Evolutionary conservation across 2,797 vertebrate genomes (phyloP).

Genomic region (Lacerta viridis): DNA sequence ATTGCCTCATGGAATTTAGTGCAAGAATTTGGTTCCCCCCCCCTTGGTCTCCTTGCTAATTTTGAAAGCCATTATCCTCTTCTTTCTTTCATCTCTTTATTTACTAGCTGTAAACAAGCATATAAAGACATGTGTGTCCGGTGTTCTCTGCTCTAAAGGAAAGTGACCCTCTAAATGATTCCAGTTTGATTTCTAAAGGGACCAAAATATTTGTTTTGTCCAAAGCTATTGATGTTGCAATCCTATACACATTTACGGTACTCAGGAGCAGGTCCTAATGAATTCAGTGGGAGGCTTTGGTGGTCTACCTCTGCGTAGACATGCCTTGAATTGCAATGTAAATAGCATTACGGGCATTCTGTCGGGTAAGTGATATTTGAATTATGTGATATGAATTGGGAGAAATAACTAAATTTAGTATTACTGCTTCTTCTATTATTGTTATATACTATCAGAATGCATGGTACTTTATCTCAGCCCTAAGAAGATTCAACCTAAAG

Average conservation of each 20-base stretch:
- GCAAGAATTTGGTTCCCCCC: slow-evolving; percentile 23
- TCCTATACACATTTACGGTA: not conserved
- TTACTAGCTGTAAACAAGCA: slow-evolving; percentile 1
- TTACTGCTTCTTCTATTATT: not conserved
- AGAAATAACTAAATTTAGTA: not conserved
- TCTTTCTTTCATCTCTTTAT: slow-evolving; percentile 6
- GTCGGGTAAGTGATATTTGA: too few species aligned
- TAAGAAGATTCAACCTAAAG: not conserved
- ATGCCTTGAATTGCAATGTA: not conserved
- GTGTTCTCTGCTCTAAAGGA: not conserved
- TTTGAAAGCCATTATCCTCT: slow-evolving; percentile 6
- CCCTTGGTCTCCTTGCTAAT: slow-evolving; percentile 9
- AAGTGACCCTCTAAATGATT: not conserved
- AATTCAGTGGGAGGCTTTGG: not conserved
- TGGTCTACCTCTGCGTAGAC: not conserved
- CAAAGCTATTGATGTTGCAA: not conserved
- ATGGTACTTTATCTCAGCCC: not conserved
- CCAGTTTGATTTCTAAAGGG: not conserved
- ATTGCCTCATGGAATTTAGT: slow-evolving; percentile 36
- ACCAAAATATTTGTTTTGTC: not conserved
- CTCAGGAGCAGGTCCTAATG: not conserved
- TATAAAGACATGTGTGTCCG: not conserved
- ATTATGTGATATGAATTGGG: too few species aligned
- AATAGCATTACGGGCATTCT: too few species aligned
- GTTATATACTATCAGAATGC: not conserved